Evolutionary conservation across 2,888 invertebrate species (phyloP).

Genomic region (Sipha maydis): DNA sequence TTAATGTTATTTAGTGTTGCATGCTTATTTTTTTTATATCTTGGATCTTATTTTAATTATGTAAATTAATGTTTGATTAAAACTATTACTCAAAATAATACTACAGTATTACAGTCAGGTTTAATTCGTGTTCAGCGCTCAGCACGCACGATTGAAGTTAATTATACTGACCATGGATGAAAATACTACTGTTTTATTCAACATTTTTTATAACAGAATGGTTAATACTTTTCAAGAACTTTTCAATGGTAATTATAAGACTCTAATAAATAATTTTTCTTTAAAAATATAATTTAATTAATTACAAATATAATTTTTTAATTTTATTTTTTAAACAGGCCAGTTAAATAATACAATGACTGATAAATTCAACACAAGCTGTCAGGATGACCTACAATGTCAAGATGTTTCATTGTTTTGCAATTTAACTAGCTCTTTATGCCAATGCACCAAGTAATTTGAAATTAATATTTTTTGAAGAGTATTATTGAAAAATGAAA

Average conservation of each 20-base stretch:
- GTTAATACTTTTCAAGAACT: neutral
- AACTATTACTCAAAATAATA: neutral
- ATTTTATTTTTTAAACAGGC: neutral
- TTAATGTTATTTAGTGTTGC: neutral
- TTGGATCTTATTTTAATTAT: slow-evolving; percentile 44
- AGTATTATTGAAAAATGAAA: neutral
- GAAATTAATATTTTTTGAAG: neutral
- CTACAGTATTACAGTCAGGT: neutral
- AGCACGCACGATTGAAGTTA: neutral
- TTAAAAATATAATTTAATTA: neutral
- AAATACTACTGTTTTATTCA: neutral
- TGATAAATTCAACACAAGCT: slow-evolving; percentile 16
- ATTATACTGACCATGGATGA: neutral
- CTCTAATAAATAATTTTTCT: neutral
- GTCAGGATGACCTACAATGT: neutral
- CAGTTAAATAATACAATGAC: neutral
- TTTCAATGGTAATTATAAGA: slow-evolving; percentile 2
- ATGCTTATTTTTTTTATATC: slow-evolving; percentile 12
- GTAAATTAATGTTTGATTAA: neutral
- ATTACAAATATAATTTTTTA: neutral
- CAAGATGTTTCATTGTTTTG: neutral
- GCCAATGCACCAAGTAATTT: slow-evolving; percentile 24
- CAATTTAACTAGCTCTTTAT: neutral
- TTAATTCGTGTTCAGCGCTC: neutral
- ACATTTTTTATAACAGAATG: neutral